Conservation (phyloP, 2,113 vertebrate genomes). For the Rhadina sibilatrix region DNA sequence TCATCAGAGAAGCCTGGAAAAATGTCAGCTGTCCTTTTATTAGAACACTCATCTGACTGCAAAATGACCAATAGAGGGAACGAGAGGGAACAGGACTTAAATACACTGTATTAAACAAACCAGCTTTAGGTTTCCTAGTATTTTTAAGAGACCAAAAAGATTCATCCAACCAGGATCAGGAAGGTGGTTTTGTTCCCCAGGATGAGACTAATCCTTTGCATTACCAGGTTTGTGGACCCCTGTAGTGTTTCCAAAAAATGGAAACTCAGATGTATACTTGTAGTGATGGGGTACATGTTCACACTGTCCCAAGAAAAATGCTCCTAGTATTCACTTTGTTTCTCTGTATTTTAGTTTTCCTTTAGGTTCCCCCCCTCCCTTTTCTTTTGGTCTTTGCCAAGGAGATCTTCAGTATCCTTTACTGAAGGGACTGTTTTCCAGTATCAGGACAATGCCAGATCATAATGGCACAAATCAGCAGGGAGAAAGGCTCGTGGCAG, state of each 20-base stretch:
- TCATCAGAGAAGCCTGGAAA: not conserved
- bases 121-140: not conserved
- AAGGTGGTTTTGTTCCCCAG: not conserved
- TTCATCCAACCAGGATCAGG: not conserved
- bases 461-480: not conserved
- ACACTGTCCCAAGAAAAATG: not conserved
- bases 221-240: not conserved
- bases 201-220: not conserved
- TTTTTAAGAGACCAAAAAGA: not conserved
- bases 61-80: not conserved
- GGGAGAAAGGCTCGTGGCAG: not conserved
- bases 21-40: not conserved
- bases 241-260: not conserved
- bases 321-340: not conserved
- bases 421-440: not conserved
- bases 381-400: not conserved
- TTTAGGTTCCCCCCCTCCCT: not conserved
- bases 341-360: not conserved
- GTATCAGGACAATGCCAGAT: not conserved
- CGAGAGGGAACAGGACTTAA: rapidly evolving
- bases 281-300: rapidly evolving
- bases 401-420: not conserved
- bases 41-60: not conserved
- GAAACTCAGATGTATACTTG: not conserved
- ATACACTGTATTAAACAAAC: not conserved